Evolutionary conservation across 2,113 vertebrate genomes (phyloP), one percentile per base, ranked within the genome.

Genomic region (Forbesichthys agassizii): DNA sequence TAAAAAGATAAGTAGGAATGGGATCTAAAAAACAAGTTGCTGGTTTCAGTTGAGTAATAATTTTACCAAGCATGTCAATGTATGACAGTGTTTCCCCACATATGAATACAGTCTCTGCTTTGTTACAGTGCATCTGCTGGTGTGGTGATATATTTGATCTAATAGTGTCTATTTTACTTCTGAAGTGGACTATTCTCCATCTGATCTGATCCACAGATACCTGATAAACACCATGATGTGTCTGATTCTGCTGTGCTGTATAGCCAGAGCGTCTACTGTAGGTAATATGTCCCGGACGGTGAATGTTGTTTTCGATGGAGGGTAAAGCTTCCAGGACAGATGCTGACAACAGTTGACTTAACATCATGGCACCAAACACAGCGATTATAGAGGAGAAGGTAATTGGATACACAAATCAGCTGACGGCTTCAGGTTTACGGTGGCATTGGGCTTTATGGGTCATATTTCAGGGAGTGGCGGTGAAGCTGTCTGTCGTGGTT

Each of bases 351-450:
- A 84, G 68, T 73, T 80, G 88, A 82, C 82, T 88, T 82, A 77
- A 85, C 75, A 89, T 89, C 85, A 89, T 86, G 80, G 68, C 78
- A 65, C 78, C 83, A 79, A 90, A 90, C 89, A 88, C 76, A 79
- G 64, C 85, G 85, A 89, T 91, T 90, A 90, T 72, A 85, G 82
- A 75, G 66, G 60, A 52, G 70, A 74, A 78, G 46, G 83, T 91
- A 91, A 92, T 89, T 90, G 84, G 88, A 90, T 91, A 90, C 89
- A 92, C 88, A 92, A 91, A 92, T 92, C 90, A 90, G 86, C 74
- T 78, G 84, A 84, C 74, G 75, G 78, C 73, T 86, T 73, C 80
- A 76, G 82, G 84, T 92, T 91, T 88, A 89, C 84, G 53, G 85
- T 79, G 75, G 77, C 72, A 67, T 64, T 72, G 86, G 61, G 82